These are phyloP conservation scores for Caenorhabditis angaria DNA, from an alignment of 2,888 invertebrate species.

Conservation along the genomic window DNA sequence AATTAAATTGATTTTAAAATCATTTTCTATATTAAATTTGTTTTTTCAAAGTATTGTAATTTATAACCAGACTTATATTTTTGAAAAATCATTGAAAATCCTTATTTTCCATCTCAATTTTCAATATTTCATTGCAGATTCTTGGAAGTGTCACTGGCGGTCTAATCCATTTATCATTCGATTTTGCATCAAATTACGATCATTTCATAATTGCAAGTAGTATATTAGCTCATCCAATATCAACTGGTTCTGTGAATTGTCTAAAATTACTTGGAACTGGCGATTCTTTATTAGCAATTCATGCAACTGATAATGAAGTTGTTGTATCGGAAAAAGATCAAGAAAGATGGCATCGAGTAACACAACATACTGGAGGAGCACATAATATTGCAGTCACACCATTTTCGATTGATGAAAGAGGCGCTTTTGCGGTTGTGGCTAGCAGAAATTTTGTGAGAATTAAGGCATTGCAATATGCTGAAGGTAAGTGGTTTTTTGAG, in stretches of 20 bases:
- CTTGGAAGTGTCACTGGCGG: conserved; percentile 53
- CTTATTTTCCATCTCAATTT: too few relatives aligned
- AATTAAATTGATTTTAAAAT: too few relatives aligned
- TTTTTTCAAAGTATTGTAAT: too few relatives aligned
- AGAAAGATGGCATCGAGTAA: conserved; percentile 55
- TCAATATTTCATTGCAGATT: too few relatives aligned
- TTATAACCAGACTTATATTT: too few relatives aligned
- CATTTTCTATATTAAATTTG: too few relatives aligned
- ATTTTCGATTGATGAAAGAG: conserved; percentile 40
- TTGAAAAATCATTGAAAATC: background rate
- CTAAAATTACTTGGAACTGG: conserved; percentile 46
- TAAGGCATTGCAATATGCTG: conserved; percentile 52
- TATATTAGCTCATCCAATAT: conserved; percentile 45
- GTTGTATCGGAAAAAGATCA: conserved; percentile 52
- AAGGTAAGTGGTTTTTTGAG: conserved; percentile 22
- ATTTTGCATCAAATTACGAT: conserved; percentile 40
- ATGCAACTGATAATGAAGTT: conserved; percentile 44
- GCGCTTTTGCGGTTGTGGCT: conserved; percentile 48
- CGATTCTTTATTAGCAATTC: conserved; percentile 42
- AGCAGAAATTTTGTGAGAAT: conserved; percentile 42
- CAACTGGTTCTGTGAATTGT: conserved; percentile 41
- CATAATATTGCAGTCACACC: conserved; percentile 48
- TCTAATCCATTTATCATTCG: conserved; percentile 49
- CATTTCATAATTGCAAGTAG: conserved; percentile 44
- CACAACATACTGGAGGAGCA: conserved; percentile 48